phyloP scores from a whole-genome alignment of 2,888 invertebrate species.

The Cheilosia pagana region DNA sequence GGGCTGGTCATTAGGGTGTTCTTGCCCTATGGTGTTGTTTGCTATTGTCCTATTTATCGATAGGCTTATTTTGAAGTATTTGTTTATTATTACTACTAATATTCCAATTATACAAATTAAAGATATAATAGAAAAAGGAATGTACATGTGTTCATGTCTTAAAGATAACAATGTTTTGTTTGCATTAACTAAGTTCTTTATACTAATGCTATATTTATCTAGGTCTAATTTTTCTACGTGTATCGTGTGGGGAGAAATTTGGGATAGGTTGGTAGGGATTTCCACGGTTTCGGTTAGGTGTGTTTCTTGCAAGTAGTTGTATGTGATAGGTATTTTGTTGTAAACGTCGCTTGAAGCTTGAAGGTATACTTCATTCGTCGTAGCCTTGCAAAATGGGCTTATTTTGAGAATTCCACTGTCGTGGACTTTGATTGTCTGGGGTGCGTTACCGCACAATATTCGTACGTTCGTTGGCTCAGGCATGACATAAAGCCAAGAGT shows the following conservation, averaged over 20 bases:
- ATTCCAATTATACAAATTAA: no score
- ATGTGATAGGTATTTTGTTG: not conserved
- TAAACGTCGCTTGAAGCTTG: not conserved
- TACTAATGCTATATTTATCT: not conserved
- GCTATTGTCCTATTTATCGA: no score
- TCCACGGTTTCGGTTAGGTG: no score
- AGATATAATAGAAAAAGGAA: not conserved
- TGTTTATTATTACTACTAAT: no score
- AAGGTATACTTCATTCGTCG: no score
- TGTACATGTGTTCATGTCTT: no score
- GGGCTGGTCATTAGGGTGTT: no score
- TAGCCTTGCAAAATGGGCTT: no score
- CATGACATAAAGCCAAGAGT: conserved; percentile 2
- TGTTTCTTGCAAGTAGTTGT: not conserved
- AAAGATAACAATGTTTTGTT: no score
- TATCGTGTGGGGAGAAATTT: not conserved
- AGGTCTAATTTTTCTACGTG: conserved; percentile 1
- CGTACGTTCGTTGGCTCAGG: not conserved
- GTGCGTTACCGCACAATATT: conserved; percentile 3
- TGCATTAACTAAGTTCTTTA: not conserved
- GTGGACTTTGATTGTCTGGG: not conserved
- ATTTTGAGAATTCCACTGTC: not conserved
- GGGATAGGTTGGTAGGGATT: no score
- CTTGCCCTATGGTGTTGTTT: no score
- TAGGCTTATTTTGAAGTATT: no score